Conservation (phyloP, 2,113 vertebrate species). For the Anhinga rufa region DNA sequence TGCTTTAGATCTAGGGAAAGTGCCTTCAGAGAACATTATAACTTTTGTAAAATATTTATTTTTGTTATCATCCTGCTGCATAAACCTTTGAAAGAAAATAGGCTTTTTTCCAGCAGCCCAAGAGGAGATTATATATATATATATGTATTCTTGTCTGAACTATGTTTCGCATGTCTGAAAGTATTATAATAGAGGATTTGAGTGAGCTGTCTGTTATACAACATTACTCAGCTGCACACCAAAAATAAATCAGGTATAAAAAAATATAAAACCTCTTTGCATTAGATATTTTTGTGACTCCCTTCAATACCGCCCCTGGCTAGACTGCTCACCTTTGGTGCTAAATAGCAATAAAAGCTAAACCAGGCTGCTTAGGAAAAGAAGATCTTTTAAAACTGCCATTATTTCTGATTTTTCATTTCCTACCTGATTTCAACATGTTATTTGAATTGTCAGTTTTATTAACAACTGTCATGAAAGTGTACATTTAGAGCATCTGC, state of each 20-base stretch:
- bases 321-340: neutral
- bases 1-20: neutral
- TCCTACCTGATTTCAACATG: neutral
- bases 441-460: slow-evolving; percentile 3
- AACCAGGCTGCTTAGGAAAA: neutral
- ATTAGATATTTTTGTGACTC: neutral
- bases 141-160: neutral
- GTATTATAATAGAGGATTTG: neutral
- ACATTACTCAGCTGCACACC: neutral
- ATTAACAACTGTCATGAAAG: neutral
- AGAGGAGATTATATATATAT: neutral
- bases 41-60: neutral
- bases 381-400: neutral
- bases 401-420: neutral
- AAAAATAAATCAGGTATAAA: neutral
- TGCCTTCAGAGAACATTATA: neutral
- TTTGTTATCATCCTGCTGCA: slow-evolving; percentile 7
- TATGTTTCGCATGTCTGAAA: neutral
- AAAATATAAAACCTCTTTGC: neutral
- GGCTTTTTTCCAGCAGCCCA: neutral
- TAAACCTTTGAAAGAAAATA: neutral
- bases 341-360: neutral
- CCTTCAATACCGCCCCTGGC: neutral
- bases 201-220: neutral
- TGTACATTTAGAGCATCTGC: neutral